These are phyloP conservation scores for Antheraea yamamai DNA, from an alignment of 2,888 invertebrate genomes.

Conservation along the genomic window DNA sequence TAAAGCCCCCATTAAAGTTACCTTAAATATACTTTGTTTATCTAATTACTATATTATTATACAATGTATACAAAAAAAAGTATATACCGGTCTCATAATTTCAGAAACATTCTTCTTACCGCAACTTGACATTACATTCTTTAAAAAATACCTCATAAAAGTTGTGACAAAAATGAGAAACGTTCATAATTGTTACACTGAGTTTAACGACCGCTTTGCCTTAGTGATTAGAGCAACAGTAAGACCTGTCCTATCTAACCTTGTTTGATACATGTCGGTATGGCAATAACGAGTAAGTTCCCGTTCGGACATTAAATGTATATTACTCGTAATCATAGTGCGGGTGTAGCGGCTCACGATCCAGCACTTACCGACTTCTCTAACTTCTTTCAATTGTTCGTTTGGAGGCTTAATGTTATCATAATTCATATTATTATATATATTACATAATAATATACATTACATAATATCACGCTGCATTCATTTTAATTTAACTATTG, in stretches of 20 bases:
- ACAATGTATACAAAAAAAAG: no score
- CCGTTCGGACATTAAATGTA: not conserved
- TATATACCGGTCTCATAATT: not conserved
- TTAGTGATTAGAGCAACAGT: not conserved
- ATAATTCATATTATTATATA: no score
- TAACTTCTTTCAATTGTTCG: not conserved
- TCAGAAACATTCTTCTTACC: not conserved
- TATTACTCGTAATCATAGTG: slow-evolving; percentile 2
- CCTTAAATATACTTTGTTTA: no score
- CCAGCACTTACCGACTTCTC: not conserved
- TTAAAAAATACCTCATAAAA: no score
- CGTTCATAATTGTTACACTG: not conserved
- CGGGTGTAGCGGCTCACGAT: not conserved
- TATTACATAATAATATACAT: no score
- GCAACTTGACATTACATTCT: not conserved
- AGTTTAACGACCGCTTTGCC: not conserved
- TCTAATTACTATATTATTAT: no score
- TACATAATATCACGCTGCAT: no score
- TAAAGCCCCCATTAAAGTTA: no score
- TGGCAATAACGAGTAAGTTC: not conserved
- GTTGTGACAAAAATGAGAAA: not conserved
- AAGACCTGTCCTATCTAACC: not conserved
- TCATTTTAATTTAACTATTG: no score
- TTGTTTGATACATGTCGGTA: not conserved
- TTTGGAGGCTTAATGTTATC: not conserved